phyloP scores from a whole-genome alignment of 2,797 vertebrate species.

The Forpus xanthops region DNA sequence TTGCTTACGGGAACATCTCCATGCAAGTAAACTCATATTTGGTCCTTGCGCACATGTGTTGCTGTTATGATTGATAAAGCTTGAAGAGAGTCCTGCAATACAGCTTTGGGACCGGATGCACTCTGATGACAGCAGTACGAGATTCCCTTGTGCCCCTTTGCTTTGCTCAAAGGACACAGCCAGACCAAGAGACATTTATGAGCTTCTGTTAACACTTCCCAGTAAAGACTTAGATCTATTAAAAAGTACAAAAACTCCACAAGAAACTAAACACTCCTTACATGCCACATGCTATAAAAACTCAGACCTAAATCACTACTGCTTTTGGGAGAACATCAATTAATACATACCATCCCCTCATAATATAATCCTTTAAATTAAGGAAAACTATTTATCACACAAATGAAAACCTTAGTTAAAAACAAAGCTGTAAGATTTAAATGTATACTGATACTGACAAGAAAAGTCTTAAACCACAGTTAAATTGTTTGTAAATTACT shows the following conservation, averaged over 20 bases:
- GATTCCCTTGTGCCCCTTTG: background rate
- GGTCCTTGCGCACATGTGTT: background rate
- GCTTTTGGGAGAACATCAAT: background rate
- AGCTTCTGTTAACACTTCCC: background rate
- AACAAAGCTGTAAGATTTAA: background rate
- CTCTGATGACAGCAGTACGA: background rate
- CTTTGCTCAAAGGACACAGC: background rate
- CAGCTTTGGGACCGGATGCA: background rate
- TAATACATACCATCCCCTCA: background rate
- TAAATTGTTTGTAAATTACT: background rate
- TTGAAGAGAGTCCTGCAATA: background rate
- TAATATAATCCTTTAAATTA: background rate
- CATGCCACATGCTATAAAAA: background rate
- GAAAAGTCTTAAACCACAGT: background rate
- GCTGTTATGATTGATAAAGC: background rate
- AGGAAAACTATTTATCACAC: background rate
- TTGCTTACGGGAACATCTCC: background rate
- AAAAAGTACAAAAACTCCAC: background rate
- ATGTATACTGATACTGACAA: background rate
- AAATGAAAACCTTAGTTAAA: background rate
- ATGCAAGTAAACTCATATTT: background rate
- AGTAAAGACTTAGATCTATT: background rate
- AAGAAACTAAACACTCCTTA: background rate
- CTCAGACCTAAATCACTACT: background rate
- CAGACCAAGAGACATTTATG: accelerated